Evolutionary conservation across 1,140 invertebrate species (phyloP), one percentile per base, ranked within the genome.

Genomic region (Aphaenogaster floridana): DNA sequence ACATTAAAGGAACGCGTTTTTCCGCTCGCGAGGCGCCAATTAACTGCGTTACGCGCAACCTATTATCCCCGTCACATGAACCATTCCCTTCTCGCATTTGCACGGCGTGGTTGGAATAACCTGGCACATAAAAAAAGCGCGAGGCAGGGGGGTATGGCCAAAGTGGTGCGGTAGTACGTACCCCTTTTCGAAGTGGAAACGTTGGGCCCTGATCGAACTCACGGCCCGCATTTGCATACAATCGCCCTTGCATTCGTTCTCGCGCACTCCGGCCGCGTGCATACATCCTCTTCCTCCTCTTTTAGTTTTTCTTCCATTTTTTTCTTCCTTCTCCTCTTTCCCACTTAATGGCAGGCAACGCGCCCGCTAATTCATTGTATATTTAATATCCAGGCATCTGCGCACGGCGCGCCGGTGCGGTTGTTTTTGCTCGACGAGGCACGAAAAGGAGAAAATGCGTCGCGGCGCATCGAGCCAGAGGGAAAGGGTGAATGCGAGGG

Each of bases 151-250:
- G 15, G 54, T 39, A 54, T n/a, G 36, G 64, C n/a, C 50, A 50
- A 52, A 52, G 28, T 34, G 52, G 36, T 69, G 64, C 64, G 15
- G 13, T 48, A 52, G 59, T 52, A 74, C 68, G 64, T 79, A 63
- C 54, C 64, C 77, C 87, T 59, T 76, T 54, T 50, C 76, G 36
- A 61, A 81, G 54, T 61, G 84, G 66, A 81, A 88, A 86, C 72
- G 68, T 79, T 48, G 76, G 64, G 45, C 61, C 42, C 52, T 86
- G 91, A 93, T 92, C 91, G 93, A 93, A 90, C 86, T 89, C 85
- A 88, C 79, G 87, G 91, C 54, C 86, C 80, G 86, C 83, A 94
- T 94, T 94, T 92, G 92, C 93, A 94, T 94, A 94, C 92, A 94
- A 94, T 94, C 93, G 93, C 91, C 89, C 86, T 92, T 92, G 89